Base-by-base conservation (phyloP, 2,888 invertebrate genomes). In the Pristionchus arcanus region DNA sequence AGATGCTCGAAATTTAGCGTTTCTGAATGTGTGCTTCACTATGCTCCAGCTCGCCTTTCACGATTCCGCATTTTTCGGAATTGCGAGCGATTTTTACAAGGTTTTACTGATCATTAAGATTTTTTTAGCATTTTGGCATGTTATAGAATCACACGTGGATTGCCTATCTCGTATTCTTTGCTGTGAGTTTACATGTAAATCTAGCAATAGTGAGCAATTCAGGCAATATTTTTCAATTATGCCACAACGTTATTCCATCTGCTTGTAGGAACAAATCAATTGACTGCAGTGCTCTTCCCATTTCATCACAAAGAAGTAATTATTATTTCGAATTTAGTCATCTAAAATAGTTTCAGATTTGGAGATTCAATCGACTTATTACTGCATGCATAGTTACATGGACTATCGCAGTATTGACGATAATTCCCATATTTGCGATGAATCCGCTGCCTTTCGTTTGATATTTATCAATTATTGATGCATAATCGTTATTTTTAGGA, bases 61-160 rank as follows among this genome's bases (percentile, higher is more conserved):
- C 66, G 66, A 66, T n/a, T 25, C 28, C 2, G 66, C 66, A 1
- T 66, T 66, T 66, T 66, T 66, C 9, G 66, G 66, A 0, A 13
- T 66, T 66, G 66, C 66, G 28, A 66, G 66, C 66, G 66, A n/a
- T 66, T 66, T 66, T 66, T n/a, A 66, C 66, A 66, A 28, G 66
- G 66, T 66, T 1, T 13, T n/a, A n/a, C 13, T 28, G 4, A 4
- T 25, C 28, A 28, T 19, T 13, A n/a, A 28, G 28, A 2, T 66
- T 15, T 2, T 25, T 66, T 66, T 25, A 4, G 21, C 21, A 13
- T 0, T 55, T 55, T 2, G 19, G 3, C 9, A 59, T 28, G 19
- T 66, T 66, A n/a, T 28, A 66, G 66, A 25, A 7, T 28, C 66
- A 66, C n/a, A n/a, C 66, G 25, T 66, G 66, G 66, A 66, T 28